These are phyloP conservation scores for Spea multiplicata DNA, from an alignment of 2,113 vertebrate genomes.

Conservation along the genomic window DNA sequence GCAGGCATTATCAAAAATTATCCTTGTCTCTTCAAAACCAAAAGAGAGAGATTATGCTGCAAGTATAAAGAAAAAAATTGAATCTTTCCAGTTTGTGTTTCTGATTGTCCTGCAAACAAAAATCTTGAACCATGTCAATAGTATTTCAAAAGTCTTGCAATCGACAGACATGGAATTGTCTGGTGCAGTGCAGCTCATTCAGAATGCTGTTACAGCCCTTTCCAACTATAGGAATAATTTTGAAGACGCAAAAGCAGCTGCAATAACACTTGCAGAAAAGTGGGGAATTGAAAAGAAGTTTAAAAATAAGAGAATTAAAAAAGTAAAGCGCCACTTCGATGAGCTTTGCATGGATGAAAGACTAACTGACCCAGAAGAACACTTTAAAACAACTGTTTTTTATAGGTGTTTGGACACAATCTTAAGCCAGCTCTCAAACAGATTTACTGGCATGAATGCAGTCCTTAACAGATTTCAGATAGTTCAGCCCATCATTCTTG, in stretches of 20 bases:
- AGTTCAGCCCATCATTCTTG: not conserved
- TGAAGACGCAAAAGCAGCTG: no score
- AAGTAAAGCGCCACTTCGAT: constrained; percentile 11
- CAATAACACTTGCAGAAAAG: not conserved
- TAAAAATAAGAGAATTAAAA: not conserved
- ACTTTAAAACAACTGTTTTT: not conserved
- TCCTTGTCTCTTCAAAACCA: not conserved
- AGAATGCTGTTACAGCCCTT: not conserved
- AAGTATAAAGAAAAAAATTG: not conserved
- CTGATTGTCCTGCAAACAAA: not conserved
- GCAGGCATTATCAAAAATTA: not conserved
- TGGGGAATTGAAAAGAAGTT: not conserved
- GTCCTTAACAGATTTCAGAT: not conserved
- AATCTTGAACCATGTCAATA: not conserved
- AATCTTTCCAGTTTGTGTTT: not conserved
- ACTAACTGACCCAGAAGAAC: not conserved
- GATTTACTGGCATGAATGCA: not conserved
- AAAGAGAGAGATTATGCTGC: not conserved
- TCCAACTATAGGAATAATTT: not conserved
- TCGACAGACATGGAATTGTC: constrained; percentile 2
- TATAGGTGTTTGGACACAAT: not conserved
- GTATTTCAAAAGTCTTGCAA: not conserved
- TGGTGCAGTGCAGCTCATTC: not conserved
- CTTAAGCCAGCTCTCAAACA: not conserved
- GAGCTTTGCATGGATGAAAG: constrained; percentile 1